These are phyloP conservation scores for Heliconius sara DNA, from an alignment of 2,888 invertebrate genomes.

Conservation along the genomic window DNA sequence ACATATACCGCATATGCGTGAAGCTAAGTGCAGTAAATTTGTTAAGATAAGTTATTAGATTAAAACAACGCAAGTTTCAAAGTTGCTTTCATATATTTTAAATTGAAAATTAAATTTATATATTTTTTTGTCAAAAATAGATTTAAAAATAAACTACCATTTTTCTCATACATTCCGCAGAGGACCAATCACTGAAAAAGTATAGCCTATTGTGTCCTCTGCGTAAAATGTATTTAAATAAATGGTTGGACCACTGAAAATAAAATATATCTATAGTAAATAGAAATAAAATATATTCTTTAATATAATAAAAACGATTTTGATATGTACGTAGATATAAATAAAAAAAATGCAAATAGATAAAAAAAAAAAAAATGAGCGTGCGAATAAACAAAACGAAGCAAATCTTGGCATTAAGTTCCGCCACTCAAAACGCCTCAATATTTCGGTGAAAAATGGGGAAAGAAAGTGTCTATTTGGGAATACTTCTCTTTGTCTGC, in stretches of 20 bases:
- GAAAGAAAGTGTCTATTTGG: too few species aligned
- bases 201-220: background rate
- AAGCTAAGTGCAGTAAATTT: background rate
- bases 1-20: too few species aligned
- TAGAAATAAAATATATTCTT: background rate
- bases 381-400: too few species aligned
- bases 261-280: slow-evolving; percentile 3
- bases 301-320: too few species aligned
- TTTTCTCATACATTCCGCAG: background rate
- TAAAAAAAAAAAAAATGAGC: too few species aligned
- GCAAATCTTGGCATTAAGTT: too few species aligned
- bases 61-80: background rate
- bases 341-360: too few species aligned
- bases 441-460: too few species aligned
- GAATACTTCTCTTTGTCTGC: too few species aligned
- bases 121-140: background rate
- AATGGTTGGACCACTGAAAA: background rate
- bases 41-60: background rate
- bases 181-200: background rate
- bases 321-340: too few species aligned
- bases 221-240: background rate
- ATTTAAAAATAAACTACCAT: background rate
- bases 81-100: background rate
- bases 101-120: background rate
- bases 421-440: too few species aligned